Base-by-base conservation (phyloP, 2,113 vertebrate species). In the Cottus gobio region DNA sequence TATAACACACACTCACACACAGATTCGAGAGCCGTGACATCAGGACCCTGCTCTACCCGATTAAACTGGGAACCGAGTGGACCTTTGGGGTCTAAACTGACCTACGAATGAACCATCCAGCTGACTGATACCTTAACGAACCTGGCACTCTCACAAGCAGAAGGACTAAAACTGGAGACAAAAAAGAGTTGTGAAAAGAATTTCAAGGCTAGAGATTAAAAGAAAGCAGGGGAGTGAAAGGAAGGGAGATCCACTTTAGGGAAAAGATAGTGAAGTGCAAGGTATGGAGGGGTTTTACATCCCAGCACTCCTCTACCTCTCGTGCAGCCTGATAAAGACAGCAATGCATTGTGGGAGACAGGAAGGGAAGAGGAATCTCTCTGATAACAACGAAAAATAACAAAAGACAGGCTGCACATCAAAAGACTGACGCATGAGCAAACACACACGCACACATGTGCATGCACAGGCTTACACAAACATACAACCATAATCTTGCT, bases 351-450 rank as follows among this genome's bases (percentile, higher is more conserved):
- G 73, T 87, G 87, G 84, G 86, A 91, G 84, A 89, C 88, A 85
- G 90, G 87, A 94, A 90, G 79, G 71, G 70, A 12, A 26, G 71
- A 58, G 50, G 58, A 83, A 81, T 89, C 86, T 79, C 63, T 74
- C 79, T 86, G 91, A 93, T 93, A 91, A 80, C 85, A 36, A 26
- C 2, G 10, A 67, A 84, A 69, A 70, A 85, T 50, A 90, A 81
- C 77, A 89, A 80, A 83, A 85, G 77, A 57, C 68, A 48, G 77
- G 69, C 83, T 63, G 67, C 79, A 85, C 76, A 84, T 93, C 87
- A 91, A 90, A 88, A 84, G 70, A 58, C 71, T 16, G 39, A 80
- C 57, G 37, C 60, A 46, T 20, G 57, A 65, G 60, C 64, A 74
- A 85, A 89, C 1, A 16, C 48, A 76, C 44, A 71, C 67, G 79